phyloP scores from a whole-genome alignment of 2,797 vertebrate species.

The Urocyon cinereoargenteus region DNA sequence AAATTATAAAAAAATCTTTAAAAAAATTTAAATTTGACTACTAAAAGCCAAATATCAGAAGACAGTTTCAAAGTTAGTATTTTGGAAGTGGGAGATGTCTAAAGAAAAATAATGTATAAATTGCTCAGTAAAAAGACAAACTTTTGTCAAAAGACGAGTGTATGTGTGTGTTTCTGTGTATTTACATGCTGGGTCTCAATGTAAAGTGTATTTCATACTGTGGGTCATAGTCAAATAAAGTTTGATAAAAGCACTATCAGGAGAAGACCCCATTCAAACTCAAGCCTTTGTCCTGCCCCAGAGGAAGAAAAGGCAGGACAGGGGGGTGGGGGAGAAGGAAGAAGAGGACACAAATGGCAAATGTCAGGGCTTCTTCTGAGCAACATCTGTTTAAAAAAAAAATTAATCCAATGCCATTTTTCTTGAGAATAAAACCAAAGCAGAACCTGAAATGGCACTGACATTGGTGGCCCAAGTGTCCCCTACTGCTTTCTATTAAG shows the following conservation, averaged over 20 bases:
- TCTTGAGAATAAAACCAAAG: conserved; percentile 75
- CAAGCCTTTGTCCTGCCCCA: conserved; percentile 34
- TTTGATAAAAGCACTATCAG: not conserved
- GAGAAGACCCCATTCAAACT: not conserved
- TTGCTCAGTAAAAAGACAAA: not conserved
- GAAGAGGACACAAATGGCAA: not conserved
- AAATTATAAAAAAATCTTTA: not conserved
- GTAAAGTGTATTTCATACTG: not conserved
- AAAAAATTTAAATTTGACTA: not conserved
- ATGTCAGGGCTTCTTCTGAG: conserved; percentile 47
- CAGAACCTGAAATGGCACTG: conserved; percentile 66
- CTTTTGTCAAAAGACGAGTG: not conserved
- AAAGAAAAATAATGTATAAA: not conserved
- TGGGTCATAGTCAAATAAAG: not conserved
- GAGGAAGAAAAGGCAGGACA: not conserved
- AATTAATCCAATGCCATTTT: conserved; percentile 64
- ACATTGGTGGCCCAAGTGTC: conserved; percentile 68
- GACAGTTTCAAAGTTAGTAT: not conserved
- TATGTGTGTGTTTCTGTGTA: not conserved
- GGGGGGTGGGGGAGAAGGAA: not conserved
- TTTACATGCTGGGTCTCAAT: not conserved
- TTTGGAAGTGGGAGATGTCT: not conserved
- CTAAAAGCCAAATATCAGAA: not conserved
- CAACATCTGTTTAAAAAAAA: conserved; percentile 50
- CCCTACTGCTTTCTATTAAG: conserved; percentile 80